phyloP scores from a whole-genome alignment of 2,797 vertebrate species.

The Carcharodon carcharias region DNA sequence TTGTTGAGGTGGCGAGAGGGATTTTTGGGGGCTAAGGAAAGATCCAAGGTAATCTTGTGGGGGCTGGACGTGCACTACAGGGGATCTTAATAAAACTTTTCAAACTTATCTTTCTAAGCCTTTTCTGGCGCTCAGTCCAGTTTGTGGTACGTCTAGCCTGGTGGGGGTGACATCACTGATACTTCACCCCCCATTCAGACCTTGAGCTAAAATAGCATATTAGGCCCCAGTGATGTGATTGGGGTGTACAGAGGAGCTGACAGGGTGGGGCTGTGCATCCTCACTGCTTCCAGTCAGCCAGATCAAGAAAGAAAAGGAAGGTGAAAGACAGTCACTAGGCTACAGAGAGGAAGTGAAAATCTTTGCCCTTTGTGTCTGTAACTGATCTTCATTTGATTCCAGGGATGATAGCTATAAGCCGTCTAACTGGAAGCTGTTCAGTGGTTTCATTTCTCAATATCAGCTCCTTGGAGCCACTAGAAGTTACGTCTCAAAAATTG shows the following conservation, averaged over 20 bases:
- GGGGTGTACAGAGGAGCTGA: neutral
- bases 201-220: neutral
- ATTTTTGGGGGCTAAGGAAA: neutral
- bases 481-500: constrained; percentile 69
- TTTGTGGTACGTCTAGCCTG: neutral
- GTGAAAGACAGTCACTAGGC: too few relatives aligned
- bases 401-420: constrained; percentile 68
- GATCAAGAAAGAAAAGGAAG: too few relatives aligned
- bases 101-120: neutral
- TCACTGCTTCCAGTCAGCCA: neutral
- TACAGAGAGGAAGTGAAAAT: neutral
- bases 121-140: neutral
- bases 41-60: too few relatives aligned
- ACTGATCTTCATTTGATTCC: constrained; percentile 37
- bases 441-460: constrained; percentile 63
- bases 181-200: neutral
- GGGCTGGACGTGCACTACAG: neutral
- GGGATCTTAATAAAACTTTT: neutral
- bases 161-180: too few relatives aligned
- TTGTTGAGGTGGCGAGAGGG: neutral
- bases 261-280: neutral
- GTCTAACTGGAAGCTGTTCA: constrained; percentile 70
- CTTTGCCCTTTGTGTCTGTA: neutral
- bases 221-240: too few relatives aligned
- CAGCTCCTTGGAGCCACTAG: constrained; percentile 48